phyloP scores from a whole-genome alignment of 2,797 vertebrate species.

The Fistularia commersonii region DNA sequence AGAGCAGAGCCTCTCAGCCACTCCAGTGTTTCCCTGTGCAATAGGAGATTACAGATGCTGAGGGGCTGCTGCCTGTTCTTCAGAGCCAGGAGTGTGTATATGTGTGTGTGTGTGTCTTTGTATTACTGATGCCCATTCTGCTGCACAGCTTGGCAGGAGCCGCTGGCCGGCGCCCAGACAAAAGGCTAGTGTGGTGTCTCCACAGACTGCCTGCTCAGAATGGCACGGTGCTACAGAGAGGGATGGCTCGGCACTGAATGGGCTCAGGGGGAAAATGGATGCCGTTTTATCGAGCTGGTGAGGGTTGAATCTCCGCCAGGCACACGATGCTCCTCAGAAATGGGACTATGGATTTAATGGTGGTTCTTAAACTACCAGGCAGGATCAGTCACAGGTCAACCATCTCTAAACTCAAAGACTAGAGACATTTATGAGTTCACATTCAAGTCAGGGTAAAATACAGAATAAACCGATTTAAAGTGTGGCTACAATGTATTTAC shows the following conservation, averaged over 20 bases:
- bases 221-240: slow-evolving; percentile 48
- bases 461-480: too few relatives aligned
- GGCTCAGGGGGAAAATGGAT: slow-evolving; percentile 47
- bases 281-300: slow-evolving; percentile 55
- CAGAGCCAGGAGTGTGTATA: slow-evolving; percentile 36
- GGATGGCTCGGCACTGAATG: slow-evolving; percentile 40
- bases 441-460: too few relatives aligned
- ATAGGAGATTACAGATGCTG: slow-evolving; percentile 79
- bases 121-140: slow-evolving; percentile 56
- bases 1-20: slow-evolving; percentile 67
- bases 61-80: slow-evolving; percentile 65
- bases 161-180: slow-evolving; percentile 65
- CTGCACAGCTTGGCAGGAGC: slow-evolving; percentile 53
- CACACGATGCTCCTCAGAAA: slow-evolving; percentile 37
- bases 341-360: slow-evolving; percentile 34
- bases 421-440: too few relatives aligned
- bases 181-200: slow-evolving; percentile 67
- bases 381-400: slow-evolving; percentile 16
- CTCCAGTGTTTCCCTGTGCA: slow-evolving; percentile 74
- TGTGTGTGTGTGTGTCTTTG: slow-evolving; percentile 31
- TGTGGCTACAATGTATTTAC: too few relatives aligned
- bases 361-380: slow-evolving; percentile 30
- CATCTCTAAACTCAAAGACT: background rate
- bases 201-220: slow-evolving; percentile 67
- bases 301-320: slow-evolving; percentile 35